Base-by-base conservation (phyloP, 2,113 vertebrate species). In the Stercorarius parasiticus region DNA sequence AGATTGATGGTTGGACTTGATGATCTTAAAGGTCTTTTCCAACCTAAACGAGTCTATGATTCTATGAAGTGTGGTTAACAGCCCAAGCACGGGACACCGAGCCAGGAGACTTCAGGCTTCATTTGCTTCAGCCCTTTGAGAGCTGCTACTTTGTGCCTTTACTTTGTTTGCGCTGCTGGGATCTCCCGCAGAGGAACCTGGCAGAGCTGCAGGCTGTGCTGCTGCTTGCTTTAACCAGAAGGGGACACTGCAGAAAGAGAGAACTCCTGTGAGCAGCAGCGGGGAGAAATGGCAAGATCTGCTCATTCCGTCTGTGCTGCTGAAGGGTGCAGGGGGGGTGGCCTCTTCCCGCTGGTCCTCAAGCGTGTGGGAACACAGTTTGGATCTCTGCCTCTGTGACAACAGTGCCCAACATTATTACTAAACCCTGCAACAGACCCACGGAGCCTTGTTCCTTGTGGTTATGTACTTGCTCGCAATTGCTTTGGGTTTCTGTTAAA, bases 191-290 rank as follows among this genome's bases (percentile, higher is more conserved):
- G 38, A 20, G 27, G n/a, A 21, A 3, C 29, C 20, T 7, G 18
- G 50, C 47, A 26, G 20, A 29, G 53, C 42, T 61, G 64, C 15
- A 3, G 45, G 18, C 25, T 7, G n/a, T 70, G 90, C 76, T 53
- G 77, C 73, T 84, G 36, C 84, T 52, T 36, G 23, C 52, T 64
- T 19, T 64, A 15, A 11, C 94, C 94, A 70, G 87, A 49, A 96
- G 96, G 81, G 94, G 91, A 80, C 91, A 50, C 86, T 95, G 88
- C 67, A 67, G 93, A 79, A 69, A 36, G 9, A 18, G 59, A 30
- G 79, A 77, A 67, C 43, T 83, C 36, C 26, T 9, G 11, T 4
- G 4, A 64, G 69, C 61, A 1, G 19, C 12, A 2, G 4, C 2
- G 6, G 36, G n/a, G 50, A 16, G 10, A 9, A 59, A 18, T 11